Conservation (phyloP, 2,113 vertebrate genomes). For the Haliaeetus leucogaster region DNA sequence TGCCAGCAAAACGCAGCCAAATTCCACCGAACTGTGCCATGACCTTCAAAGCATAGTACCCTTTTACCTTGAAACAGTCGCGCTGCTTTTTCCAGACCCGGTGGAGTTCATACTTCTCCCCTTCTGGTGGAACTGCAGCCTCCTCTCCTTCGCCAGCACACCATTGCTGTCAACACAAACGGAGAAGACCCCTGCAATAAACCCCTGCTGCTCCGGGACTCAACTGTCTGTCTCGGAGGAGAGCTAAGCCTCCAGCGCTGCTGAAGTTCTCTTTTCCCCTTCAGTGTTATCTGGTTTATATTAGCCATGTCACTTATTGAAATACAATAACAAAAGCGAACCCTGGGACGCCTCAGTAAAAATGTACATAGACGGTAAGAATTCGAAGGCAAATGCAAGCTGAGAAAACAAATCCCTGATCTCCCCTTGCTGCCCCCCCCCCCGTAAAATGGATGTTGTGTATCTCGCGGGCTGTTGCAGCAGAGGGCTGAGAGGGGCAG, state of each 20-base stretch:
- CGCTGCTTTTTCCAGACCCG: conserved; percentile 93
- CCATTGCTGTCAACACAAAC: conserved; percentile 76
- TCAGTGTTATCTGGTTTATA: conserved; percentile 45
- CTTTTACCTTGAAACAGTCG: conserved; percentile 91
- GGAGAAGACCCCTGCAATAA: not conserved
- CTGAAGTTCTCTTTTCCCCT: not conserved
- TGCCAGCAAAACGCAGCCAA: not conserved
- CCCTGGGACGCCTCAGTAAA: not conserved
- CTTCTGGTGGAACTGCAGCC: conserved; percentile 88
- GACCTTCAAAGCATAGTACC: not conserved
- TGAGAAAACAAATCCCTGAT: conserved; percentile 6
- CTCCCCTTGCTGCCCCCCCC: no score
- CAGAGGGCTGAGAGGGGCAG: no score
- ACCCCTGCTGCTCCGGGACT: not conserved
- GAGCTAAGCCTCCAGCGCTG: not conserved
- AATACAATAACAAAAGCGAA: conserved; percentile 18
- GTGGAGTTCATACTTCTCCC: conserved; percentile 96
- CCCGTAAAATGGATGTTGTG: no score
- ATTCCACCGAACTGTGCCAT: not conserved
- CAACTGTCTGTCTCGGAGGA: not conserved
- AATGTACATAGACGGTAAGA: not conserved
- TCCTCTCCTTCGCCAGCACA: conserved; percentile 84
- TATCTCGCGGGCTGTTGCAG: no score
- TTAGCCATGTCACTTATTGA: conserved; percentile 50
- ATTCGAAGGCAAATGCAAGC: not conserved